A percentile compares a stretch with the other conserved stretches of the same genome.
These are phyloP conservation scores for Sander lucioperca DNA, from an alignment of 2,113 vertebrate genomes.

Conservation along the genomic window DNA sequence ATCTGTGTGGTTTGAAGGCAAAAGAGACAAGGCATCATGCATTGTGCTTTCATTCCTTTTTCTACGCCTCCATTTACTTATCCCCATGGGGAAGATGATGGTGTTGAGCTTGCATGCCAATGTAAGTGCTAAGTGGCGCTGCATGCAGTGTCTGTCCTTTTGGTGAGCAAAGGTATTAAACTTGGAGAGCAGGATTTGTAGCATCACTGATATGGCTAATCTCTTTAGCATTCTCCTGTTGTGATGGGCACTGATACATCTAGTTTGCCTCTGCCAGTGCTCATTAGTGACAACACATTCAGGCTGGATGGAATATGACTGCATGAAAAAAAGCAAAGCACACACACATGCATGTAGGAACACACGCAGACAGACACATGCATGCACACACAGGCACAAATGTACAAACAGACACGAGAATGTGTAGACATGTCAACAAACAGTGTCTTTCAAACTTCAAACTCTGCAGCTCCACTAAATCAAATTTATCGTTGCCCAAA, in stretches of 20 bases:
- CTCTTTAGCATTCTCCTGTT: slow-evolving; percentile 65
- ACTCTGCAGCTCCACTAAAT: slow-evolving; percentile 15
- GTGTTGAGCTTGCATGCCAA: slow-evolving; percentile 60
- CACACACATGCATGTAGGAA: background rate
- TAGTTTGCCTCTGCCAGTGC: slow-evolving; percentile 57
- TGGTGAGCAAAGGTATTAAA: slow-evolving; percentile 67
- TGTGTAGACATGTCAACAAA: slow-evolving; percentile 5
- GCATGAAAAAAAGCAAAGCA: slow-evolving; percentile 31
- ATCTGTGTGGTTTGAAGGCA: slow-evolving; percentile 27
- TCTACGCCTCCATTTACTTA: slow-evolving; percentile 55
- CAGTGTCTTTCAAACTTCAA: slow-evolving; percentile 15
- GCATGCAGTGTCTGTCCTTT: slow-evolving; percentile 58
- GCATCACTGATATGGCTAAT: slow-evolving; percentile 67
- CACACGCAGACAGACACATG: background rate
- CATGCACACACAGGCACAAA: background rate
- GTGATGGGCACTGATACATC: slow-evolving; percentile 60
- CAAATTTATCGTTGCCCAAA: background rate
- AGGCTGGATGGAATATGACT: slow-evolving; percentile 42
- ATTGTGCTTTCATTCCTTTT: slow-evolving; percentile 52
- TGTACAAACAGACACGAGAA: background rate
- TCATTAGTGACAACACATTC: slow-evolving; percentile 60
- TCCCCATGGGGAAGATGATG: slow-evolving; percentile 52
- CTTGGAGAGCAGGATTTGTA: slow-evolving; percentile 59
- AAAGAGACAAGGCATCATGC: slow-evolving; percentile 45
- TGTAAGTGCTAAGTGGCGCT: slow-evolving; percentile 50